Evolutionary conservation across 2,888 invertebrate species (phyloP).

Genomic region (Tetragonula carbonaria): DNA sequence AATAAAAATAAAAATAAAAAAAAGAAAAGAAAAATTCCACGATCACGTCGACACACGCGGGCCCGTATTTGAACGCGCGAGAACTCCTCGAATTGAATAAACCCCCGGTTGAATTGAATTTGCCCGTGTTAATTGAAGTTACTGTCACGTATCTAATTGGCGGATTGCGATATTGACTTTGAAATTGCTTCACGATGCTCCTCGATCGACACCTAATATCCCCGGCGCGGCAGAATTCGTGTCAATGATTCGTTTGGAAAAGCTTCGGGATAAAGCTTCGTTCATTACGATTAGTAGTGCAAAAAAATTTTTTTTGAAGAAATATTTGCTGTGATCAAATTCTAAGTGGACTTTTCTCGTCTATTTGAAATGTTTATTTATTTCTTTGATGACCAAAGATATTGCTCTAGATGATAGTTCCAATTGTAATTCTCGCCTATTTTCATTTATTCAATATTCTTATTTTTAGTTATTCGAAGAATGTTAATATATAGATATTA

Average conservation of each 20-base stretch:
- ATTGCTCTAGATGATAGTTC: not conserved
- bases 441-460: rapidly evolving
- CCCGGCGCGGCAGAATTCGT: no score
- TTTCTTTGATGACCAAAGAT: no score
- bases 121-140: conserved; percentile 13
- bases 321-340: no score
- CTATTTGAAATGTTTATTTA: no score
- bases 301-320: not conserved
- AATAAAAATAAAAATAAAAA: not conserved
- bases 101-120: conserved; percentile 16
- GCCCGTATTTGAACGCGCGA: not conserved
- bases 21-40: not conserved
- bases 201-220: not conserved
- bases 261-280: not conserved
- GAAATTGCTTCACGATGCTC: not conserved
- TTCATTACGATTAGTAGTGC: not conserved
- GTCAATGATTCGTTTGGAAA: not conserved
- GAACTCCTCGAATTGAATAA: not conserved
- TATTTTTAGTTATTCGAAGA: not conserved
- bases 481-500: no score
- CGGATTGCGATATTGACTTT: not conserved
- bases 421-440: not conserved
- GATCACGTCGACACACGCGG: not conserved
- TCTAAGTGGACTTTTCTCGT: no score
- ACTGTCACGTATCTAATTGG: conserved; percentile 13